Base-by-base conservation (phyloP, 2,113 vertebrate genomes). In the Sinocyclocheilus anshuiensis region DNA sequence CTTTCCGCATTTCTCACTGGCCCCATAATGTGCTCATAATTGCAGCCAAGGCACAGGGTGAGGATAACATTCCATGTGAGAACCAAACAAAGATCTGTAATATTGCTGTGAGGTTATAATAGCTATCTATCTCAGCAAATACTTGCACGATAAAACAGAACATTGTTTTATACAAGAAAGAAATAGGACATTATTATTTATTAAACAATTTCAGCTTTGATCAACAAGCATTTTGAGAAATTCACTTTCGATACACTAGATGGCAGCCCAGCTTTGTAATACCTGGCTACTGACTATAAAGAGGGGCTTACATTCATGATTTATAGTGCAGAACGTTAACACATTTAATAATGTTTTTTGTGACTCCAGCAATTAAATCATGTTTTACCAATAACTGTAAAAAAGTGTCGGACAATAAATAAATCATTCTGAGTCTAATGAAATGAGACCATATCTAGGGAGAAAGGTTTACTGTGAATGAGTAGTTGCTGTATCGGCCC, bases 21-120 rank as follows among this genome's bases (percentile, higher is more conserved):
- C 90, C 88, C 90, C 90, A 93, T 94, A 94, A 94, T 93, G 92
- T 90, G 86, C 63, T 92, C 90, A 91, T 94, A 94, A 92, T 93
- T 92, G 67, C 78, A 87, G 61, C 33, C 81, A 77, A 80, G 48
- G 80, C 77, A 83, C 83, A 84, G 88, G 78, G 86, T 90, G 89
- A 92, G 88, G 57, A 77, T 55, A 72, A 90, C 89, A 92, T 92
- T 90, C 83, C 45, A 81, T 84, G 85, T 90, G 86, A 87, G 90
- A 90, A 84, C 83, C 72, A 93, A 88, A 92, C 90, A 90, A 91
- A 82, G 78, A 88, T 90, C 89, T 93, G 87, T 92, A 6, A 7
- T 22, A 69, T 22, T 81, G 76, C 53, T 61, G 80, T 48, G 61
- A 26, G 71, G 7, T 24, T 74, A 76, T n/a, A 5, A 75, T 4